phyloP scores from a whole-genome alignment of 1,140 invertebrate genomes.

The Asbolus verrucosus region DNA sequence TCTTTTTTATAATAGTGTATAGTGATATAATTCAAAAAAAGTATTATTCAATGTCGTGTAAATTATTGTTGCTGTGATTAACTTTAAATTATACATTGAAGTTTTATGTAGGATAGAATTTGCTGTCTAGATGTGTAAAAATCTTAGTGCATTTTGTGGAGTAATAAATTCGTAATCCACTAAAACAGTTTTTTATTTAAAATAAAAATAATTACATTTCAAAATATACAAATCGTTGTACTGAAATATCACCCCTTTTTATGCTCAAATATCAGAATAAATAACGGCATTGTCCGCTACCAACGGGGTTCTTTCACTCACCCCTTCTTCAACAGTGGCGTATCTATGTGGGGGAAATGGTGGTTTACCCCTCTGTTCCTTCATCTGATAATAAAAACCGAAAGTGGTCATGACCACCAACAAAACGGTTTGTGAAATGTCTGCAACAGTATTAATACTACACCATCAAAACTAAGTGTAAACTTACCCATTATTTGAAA shows the following conservation, averaged over 20 bases:
- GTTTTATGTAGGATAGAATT: constrained; percentile 57
- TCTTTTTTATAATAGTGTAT: constrained; percentile 51
- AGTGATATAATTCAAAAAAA: constrained; percentile 52
- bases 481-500: constrained; percentile 72
- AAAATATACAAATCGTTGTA: too few species aligned
- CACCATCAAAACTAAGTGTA: constrained; percentile 3
- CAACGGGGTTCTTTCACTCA: constrained; percentile 48
- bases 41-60: constrained; percentile 63
- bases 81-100: constrained; percentile 58
- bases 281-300: neutral
- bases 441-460: constrained; percentile 64
- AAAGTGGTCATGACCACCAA: constrained; percentile 68
- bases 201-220: too few species aligned
- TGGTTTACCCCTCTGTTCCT: constrained; percentile 67
- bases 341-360: constrained; percentile 69
- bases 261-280: neutral
- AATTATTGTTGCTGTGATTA: constrained; percentile 66
- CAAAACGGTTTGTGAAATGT: constrained; percentile 68
- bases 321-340: constrained; percentile 5
- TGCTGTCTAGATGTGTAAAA: constrained; percentile 65
- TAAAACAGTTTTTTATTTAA: neutral
- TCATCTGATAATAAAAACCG: constrained; percentile 69
- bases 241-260: neutral
- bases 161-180: constrained; percentile 52
- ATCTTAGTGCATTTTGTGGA: constrained; percentile 58